Evolutionary conservation across 2,113 vertebrate genomes (phyloP).

Genomic region (Gobio gobio): DNA sequence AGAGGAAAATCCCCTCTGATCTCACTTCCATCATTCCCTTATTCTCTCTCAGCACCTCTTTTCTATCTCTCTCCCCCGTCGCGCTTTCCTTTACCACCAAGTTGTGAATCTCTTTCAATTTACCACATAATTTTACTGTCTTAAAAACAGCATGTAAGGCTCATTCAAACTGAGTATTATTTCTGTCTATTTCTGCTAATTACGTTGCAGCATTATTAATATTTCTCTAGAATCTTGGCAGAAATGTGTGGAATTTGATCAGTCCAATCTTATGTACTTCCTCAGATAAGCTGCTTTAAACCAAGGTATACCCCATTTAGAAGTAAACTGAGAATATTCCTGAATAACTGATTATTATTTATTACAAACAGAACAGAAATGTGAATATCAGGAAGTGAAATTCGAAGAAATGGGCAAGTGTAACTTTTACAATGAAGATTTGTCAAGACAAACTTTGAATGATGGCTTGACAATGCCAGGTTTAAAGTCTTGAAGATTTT

Average conservation of each 20-base stretch:
- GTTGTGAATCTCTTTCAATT: conserved; percentile 14
- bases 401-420: too few species aligned
- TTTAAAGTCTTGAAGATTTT: too few species aligned
- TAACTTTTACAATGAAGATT: too few species aligned
- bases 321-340: too few species aligned
- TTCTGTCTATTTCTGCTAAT: not conserved
- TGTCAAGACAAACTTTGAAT: too few species aligned
- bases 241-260: not conserved
- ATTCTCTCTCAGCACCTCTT: conserved; percentile 42
- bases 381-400: too few species aligned
- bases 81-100: conserved; percentile 15
- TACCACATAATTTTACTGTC: not conserved
- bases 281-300: too few species aligned
- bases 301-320: too few species aligned
- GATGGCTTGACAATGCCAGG: too few species aligned
- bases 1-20: conserved; percentile 32
- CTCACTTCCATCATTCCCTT: conserved; percentile 35
- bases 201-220: not conserved
- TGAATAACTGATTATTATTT: too few species aligned
- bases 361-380: too few species aligned
- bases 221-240: too few species aligned
- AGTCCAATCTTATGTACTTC: not conserved
- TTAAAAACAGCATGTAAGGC: not conserved
- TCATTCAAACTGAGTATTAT: not conserved
- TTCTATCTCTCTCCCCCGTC: conserved; percentile 13